Evolutionary conservation across 2,888 invertebrate species (phyloP), one percentile per base, ranked within the genome.

Genomic region (Lasius platythorax): DNA sequence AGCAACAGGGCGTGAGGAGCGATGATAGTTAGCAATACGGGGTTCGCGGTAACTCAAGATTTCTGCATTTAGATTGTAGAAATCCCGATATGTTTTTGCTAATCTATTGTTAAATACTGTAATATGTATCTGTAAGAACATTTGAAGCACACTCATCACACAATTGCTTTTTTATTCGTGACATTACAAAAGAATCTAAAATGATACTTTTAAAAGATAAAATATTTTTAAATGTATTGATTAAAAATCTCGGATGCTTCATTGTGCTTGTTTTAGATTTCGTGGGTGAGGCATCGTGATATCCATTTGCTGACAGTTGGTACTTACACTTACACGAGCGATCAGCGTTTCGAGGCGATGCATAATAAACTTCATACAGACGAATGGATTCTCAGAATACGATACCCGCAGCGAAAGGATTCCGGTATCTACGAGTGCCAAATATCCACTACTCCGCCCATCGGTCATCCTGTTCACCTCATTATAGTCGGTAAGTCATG

Each of bases 371-470:
- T 98, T 0, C 97, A 98, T 94, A 97, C 98, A 74, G 98, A 98
- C 94, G 98, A 98, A 95, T 98, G 98, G 98, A 97, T 97, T 56
- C 95, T 98, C 84, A 96, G 97, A 93, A 97, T 97, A 94, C 96
- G 97, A 83, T 97, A 97, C 94, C 97, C 97, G 1, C 97, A 97
- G 94, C 96, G 96, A 87, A 97, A 97, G 92, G 97, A 97, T 94
- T 96, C 97, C 2, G 97, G 97, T 61, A 96, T 97, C 92, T 98
- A 98, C 95, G 98, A 98, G 96, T 98, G 98, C 94, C 98, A 98
- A 96, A 98, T 98, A 94, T 98, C 98, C 91, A 98, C 98, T 72
- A 98, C 98, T 85, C 98, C 98, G 67, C 98, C 98, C 83, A 97
- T 98, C 63, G 98, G 98, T 50, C 97, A 98, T 95, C 97, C 97